Percentiles rank a stretch among this genome's conserved stretches.
Evolutionary conservation across 1,140 invertebrate species (phyloP).

Genomic region (Leptinotarsa texana): DNA sequence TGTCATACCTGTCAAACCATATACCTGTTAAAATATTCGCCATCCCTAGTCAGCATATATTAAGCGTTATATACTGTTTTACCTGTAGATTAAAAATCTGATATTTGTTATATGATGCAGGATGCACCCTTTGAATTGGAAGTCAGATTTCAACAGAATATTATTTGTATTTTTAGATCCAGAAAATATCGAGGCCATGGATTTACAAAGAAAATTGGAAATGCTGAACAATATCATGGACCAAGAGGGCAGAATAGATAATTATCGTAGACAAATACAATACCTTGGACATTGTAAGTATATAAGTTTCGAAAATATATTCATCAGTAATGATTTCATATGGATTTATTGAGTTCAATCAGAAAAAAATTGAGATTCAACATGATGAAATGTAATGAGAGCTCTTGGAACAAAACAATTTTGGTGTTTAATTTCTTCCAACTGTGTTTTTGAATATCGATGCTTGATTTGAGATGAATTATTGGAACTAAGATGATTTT

Average conservation of each 20-base stretch:
- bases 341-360: background rate
- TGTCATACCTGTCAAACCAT: too few species aligned
- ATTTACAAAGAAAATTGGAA: conserved; percentile 90
- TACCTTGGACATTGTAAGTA: conserved; percentile 72
- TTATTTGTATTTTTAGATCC: conserved; percentile 67
- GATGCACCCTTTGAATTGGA: too few species aligned
- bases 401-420: background rate
- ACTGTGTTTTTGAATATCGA: too few species aligned
- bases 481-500: too few species aligned
- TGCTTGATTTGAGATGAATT: too few species aligned
- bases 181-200: conserved; percentile 85
- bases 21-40: too few species aligned
- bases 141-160: background rate
- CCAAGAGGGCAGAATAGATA: conserved; percentile 71
- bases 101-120: too few species aligned
- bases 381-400: too few species aligned
- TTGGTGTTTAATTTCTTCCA: too few species aligned
- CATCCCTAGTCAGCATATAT: too few species aligned
- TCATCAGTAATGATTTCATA: background rate
- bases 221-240: conserved; percentile 88
- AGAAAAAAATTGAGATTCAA: background rate
- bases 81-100: too few species aligned
- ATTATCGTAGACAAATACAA: conserved; percentile 66
- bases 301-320: conserved; percentile 9
- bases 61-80: too few species aligned